phyloP scores from a whole-genome alignment of 37 sponge, comb jelly and placozoan genomes.

The Trichoplax adhaerens region DNA sequence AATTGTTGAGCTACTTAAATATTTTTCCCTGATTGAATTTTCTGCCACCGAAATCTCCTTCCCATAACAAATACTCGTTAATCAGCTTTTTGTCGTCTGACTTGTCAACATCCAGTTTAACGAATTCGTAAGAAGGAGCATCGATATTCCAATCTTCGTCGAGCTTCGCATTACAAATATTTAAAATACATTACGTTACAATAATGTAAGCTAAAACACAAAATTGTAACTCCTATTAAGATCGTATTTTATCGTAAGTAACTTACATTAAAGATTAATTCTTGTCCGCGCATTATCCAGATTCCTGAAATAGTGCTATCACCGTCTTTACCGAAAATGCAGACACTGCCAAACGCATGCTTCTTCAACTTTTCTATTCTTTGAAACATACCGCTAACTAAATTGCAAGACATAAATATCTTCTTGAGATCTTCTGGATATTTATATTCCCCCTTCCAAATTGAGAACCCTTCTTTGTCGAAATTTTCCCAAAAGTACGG shows the following conservation, averaged over 20 bases:
- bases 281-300: constrained; percentile 76
- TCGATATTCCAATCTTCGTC: constrained; percentile 71
- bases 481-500: constrained; percentile 83
- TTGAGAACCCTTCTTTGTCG: constrained; percentile 66
- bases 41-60: constrained; percentile 55
- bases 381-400: constrained; percentile 77
- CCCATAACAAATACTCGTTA: constrained; percentile 46
- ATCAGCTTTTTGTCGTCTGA: constrained; percentile 26
- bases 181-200: neutral
- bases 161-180: constrained; percentile 18
- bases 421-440: constrained; percentile 45
- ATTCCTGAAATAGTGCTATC: constrained; percentile 41
- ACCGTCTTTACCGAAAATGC: constrained; percentile 43
- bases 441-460: constrained; percentile 57
- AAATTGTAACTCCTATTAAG: neutral
- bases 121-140: constrained; percentile 61
- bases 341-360: constrained; percentile 53
- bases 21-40: constrained; percentile 43
- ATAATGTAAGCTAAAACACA: neutral
- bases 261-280: constrained; percentile 60
- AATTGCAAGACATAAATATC: constrained; percentile 66
- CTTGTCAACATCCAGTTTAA: constrained; percentile 44
- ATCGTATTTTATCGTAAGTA: too few species aligned
- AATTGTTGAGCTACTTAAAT: constrained; percentile 39
- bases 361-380: constrained; percentile 68